Evolutionary conservation across 2,888 invertebrate species (phyloP).

Genomic region (Mythimna impura): DNA sequence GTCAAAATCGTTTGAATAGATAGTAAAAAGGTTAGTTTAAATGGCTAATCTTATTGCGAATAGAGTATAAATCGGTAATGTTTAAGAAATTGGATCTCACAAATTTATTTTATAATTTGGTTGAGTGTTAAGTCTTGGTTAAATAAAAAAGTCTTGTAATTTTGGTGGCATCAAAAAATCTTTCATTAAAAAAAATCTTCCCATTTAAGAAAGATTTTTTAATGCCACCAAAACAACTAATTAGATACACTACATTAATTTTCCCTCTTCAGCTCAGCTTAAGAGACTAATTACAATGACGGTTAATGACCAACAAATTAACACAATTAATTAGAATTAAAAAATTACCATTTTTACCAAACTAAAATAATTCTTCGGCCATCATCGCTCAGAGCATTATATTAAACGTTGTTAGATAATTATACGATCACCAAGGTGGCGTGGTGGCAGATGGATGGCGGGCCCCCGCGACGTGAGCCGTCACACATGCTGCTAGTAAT

Average conservation of each 20-base stretch:
- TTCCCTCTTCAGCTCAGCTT: background rate
- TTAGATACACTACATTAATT: conserved; percentile 1
- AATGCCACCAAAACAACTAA: no score
- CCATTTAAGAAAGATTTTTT: no score
- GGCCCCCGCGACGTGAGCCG: conserved; percentile 83
- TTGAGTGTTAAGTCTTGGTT: no score
- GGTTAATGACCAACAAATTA: background rate
- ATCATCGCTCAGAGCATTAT: conserved; percentile 61
- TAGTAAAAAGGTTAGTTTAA: no score
- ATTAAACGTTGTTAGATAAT: conserved; percentile 82
- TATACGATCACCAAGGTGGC: conserved; percentile 85
- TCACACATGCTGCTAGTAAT: conserved; percentile 88
- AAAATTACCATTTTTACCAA: background rate
- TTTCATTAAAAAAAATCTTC: no score
- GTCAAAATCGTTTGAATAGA: no score
- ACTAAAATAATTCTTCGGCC: conserved; percentile 27
- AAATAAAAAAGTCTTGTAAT: background rate
- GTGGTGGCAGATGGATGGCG: conserved; percentile 67
- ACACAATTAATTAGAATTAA: background rate
- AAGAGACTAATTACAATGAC: background rate
- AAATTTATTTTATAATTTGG: no score
- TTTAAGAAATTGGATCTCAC: no score
- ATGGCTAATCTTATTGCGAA: no score
- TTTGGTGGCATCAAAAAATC: background rate
- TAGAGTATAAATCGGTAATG: no score